Conservation (phyloP, 2,888 invertebrate genomes). For the Drosophila nr. fundita region DNA sequence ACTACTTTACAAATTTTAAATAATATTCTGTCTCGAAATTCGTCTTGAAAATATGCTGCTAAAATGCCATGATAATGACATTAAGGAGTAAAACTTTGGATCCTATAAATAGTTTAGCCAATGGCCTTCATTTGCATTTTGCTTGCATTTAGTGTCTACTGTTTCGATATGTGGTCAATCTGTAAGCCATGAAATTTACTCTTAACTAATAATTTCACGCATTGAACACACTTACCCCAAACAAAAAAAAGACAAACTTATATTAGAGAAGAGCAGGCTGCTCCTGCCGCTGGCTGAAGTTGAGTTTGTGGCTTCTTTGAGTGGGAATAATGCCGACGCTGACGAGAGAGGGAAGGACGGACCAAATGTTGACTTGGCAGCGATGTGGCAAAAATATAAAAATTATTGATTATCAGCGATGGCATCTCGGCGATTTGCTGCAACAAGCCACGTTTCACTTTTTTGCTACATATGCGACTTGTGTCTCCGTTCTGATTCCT, state of each 20-base stretch:
- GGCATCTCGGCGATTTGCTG: slow-evolving; percentile 76
- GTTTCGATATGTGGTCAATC: neutral
- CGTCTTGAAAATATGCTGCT: no score
- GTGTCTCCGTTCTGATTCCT: slow-evolving; percentile 13
- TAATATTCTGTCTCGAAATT: no score
- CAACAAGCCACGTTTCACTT: slow-evolving; percentile 69
- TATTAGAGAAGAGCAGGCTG: slow-evolving; percentile 15
- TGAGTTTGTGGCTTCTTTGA: slow-evolving; percentile 43
- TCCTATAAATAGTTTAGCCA: no score
- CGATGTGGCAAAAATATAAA: slow-evolving; percentile 77
- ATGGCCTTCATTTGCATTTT: neutral
- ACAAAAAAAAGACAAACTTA: neutral
- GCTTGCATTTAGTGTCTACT: neutral
- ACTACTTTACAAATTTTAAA: no score
- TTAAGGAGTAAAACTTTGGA: no score
- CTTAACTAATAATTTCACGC: slow-evolving; percentile 11
- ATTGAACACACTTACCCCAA: neutral
- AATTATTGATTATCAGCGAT: slow-evolving; percentile 80
- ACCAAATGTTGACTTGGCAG: slow-evolving; percentile 4
- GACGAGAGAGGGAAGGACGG: neutral
- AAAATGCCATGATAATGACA: no score
- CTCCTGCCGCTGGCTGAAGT: neutral
- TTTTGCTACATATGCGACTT: slow-evolving; percentile 29
- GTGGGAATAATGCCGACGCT: slow-evolving; percentile 47
- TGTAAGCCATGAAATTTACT: neutral